Evolutionary conservation across 2,113 vertebrate genomes (phyloP).

Genomic region (Ceyx margarethae): DNA sequence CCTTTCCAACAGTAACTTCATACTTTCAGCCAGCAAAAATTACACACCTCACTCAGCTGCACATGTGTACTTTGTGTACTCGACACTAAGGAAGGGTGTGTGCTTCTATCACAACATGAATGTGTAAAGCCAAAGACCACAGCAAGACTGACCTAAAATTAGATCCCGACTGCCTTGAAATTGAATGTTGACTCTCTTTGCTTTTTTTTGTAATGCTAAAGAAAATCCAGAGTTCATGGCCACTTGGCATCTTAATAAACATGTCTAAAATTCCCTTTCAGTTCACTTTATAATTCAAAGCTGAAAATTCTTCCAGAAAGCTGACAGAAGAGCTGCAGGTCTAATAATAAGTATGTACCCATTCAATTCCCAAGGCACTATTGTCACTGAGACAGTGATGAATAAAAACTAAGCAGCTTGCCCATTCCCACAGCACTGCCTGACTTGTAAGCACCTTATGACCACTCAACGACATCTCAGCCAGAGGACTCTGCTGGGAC

Average conservation of each 20-base stretch:
- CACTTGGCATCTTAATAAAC: neutral
- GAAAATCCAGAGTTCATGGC: neutral
- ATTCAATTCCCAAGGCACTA: neutral
- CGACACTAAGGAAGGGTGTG: neutral
- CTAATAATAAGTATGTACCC: neutral
- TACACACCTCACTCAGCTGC: neutral
- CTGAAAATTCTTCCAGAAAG: neutral
- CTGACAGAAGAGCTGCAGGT: neutral
- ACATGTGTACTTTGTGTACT: accelerated
- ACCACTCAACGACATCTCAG: neutral
- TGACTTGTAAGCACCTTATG: conserved; percentile 8
- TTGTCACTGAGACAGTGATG: neutral
- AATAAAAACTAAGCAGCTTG: neutral
- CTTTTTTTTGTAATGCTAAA: neutral
- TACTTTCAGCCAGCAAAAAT: neutral
- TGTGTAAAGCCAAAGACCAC: neutral
- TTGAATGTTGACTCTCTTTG: neutral
- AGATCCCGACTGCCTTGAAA: neutral
- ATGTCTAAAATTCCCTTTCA: neutral
- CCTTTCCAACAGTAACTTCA: neutral
- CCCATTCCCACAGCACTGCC: neutral
- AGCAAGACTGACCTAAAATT: neutral
- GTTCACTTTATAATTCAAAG: neutral
- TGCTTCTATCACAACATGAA: neutral
- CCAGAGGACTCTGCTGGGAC: neutral